Conservation (phyloP, 1,140 invertebrate genomes). For the Coelopa frigida region DNA sequence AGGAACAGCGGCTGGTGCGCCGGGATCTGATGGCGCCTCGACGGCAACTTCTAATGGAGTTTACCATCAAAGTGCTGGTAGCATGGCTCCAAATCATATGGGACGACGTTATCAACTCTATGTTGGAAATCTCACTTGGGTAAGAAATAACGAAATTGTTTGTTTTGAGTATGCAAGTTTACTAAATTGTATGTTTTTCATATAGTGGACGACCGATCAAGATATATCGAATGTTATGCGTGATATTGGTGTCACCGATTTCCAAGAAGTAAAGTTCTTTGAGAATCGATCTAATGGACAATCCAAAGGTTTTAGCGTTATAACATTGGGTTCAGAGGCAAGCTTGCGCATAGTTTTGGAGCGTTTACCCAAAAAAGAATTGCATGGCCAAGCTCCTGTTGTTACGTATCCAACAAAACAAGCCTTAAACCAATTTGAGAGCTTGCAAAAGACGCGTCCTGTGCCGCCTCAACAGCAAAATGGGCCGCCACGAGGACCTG, state of each 20-base stretch:
- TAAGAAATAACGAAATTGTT: slow-evolving; percentile 39
- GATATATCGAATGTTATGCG: slow-evolving; percentile 84
- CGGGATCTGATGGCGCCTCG: slow-evolving; percentile 29
- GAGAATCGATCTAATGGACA: slow-evolving; percentile 99
- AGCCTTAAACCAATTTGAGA: slow-evolving; percentile 71
- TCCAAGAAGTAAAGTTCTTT: slow-evolving; percentile 98
- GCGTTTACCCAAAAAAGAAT: slow-evolving; percentile 83
- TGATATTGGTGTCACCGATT: slow-evolving; percentile 83
- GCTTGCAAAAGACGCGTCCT: slow-evolving; percentile 81
- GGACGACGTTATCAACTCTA: slow-evolving; percentile 82
- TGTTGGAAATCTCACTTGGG: slow-evolving; percentile 91
- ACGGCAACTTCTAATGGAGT: too few relatives aligned
- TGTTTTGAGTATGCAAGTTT: background rate
- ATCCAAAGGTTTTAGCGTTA: slow-evolving; percentile 95
- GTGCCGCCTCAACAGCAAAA: slow-evolving; percentile 61
- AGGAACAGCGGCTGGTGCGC: slow-evolving; percentile 19
- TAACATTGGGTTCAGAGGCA: slow-evolving; percentile 84
- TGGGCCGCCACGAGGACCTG: slow-evolving; percentile 42
- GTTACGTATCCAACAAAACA: slow-evolving; percentile 95
- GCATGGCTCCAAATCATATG: slow-evolving; percentile 60
- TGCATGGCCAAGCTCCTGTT: slow-evolving; percentile 90
- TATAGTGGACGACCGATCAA: slow-evolving; percentile 96
- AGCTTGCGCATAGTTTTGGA: slow-evolving; percentile 88
- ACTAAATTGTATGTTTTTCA: slow-evolving; percentile 27
- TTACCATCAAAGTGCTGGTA: slow-evolving; percentile 60